Base-by-base conservation (phyloP, 2,113 vertebrate species). In the Sphaerodactylus townsendi region DNA sequence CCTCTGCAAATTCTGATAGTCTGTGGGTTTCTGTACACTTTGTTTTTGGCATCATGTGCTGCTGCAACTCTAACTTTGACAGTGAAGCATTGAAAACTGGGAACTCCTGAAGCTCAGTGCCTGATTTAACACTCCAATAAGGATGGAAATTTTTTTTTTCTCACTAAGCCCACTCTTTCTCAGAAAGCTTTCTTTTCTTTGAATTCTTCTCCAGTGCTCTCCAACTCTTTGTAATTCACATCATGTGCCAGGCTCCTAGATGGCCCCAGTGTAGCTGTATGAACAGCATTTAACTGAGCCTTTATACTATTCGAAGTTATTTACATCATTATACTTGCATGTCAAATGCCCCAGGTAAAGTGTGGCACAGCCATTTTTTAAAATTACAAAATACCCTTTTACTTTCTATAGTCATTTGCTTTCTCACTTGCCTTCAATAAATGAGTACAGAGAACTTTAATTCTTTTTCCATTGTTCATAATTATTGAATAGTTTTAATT, bases 51-150 rank as follows among this genome's bases (percentile, higher is more conserved):
- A 39, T 76, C 44, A 25, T 75, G 64, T 28, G 48, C 81, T 87
- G 65, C 73, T 77, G 70, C 1, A 8, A 28, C 62, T 81, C 39
- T 88, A 50, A 83, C 85, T 86, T 85, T 81, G 62, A 83, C 41
- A 86, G 75, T 82, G 77, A 87, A 80, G 77, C 53, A 73, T 78
- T 46, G 46, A 81, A 91, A 79, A 56, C 66, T 89, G 88, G 79
- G 87, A 86, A 21, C 59, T 82, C 53, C 7, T 53, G 80, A 83
- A 81, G 76, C 74, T 82, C 85, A 37, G 68, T 90, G 82, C 62
- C 53, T 84, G 65, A 76, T 90, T 92, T 92, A 90, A 87, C 92
- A 78, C 53, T 92, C 91, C 65, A 92, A 21, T 78, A 77, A 28
- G 79, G 70, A 87, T 65, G 83, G 30, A 86, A 30, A n/a, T n/a